phyloP scores from a whole-genome alignment of 2,888 invertebrate genomes.

The Agriopis leucophaearia region DNA sequence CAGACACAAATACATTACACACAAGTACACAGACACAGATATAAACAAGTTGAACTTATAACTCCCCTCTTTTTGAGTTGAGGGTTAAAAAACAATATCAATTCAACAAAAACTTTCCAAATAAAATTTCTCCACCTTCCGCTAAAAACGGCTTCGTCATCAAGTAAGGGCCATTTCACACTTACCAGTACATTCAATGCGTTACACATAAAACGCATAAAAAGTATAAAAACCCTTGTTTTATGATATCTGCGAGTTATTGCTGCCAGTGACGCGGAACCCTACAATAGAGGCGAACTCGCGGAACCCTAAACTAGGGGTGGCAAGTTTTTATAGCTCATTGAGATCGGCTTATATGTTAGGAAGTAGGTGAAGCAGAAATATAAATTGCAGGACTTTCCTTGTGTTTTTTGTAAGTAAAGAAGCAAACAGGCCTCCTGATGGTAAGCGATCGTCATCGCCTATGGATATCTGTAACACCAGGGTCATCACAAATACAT shows the following conservation, averaged over 20 bases:
- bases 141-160: constrained; percentile 36
- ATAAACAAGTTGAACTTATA: too few species aligned
- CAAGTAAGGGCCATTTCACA: constrained; percentile 44
- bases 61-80: too few species aligned
- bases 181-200: constrained; percentile 27
- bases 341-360: constrained; percentile 47
- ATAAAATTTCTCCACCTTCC: constrained; percentile 6
- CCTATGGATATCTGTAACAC: too few species aligned
- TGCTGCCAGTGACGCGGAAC: constrained; percentile 63
- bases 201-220: constrained; percentile 17
- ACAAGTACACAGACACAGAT: too few species aligned
- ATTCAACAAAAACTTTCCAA: background rate
- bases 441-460: too few species aligned
- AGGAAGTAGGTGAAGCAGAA: constrained; percentile 26
- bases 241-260: constrained; percentile 68
- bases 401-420: background rate
- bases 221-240: constrained; percentile 45
- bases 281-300: constrained; percentile 18
- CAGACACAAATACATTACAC: too few species aligned
- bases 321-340: constrained; percentile 49
- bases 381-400: background rate
- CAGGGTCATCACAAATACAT: too few species aligned
- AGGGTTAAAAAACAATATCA: too few species aligned
- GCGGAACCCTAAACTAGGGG: constrained; percentile 55
- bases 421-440: too few species aligned